Percentiles rank a stretch among this genome's conserved stretches.
Evolutionary conservation across 2,113 vertebrate genomes (phyloP).

Genomic region (Natator depressus): DNA sequence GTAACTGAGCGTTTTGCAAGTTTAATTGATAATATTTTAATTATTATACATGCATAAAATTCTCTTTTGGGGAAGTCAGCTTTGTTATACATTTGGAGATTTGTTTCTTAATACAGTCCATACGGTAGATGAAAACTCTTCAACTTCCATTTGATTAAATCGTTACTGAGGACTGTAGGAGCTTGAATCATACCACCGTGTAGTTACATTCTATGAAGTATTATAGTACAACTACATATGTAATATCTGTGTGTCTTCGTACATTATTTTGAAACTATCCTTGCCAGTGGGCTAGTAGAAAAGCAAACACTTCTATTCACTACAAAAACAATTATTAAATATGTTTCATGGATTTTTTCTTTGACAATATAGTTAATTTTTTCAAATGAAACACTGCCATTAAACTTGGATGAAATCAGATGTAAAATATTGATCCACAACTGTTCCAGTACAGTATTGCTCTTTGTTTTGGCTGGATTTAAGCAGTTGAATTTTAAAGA

Average conservation of each 20-base stretch:
- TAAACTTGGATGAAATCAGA: background rate
- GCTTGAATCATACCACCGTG: background rate
- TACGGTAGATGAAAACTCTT: background rate
- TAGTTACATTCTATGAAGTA: background rate
- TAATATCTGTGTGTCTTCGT: background rate
- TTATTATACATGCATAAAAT: background rate
- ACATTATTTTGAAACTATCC: background rate
- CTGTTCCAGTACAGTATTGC: background rate
- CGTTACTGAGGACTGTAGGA: background rate
- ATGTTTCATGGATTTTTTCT: background rate
- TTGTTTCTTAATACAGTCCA: background rate
- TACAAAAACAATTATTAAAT: conserved; percentile 2
- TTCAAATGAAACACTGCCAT: background rate
- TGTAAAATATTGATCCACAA: background rate
- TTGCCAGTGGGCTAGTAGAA: background rate
- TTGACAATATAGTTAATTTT: background rate
- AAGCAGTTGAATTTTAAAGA: conserved; percentile 46
- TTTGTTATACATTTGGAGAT: background rate
- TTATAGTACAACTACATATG: background rate
- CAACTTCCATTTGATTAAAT: background rate
- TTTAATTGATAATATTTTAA: background rate
- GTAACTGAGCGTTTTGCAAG: background rate
- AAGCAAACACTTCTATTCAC: conserved; percentile 7
- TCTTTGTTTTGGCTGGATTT: conserved; percentile 31
- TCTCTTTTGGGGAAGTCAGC: background rate